Evolutionary conservation across 2,797 vertebrate genomes (phyloP).

Genomic region (Antennarius maculatus): DNA sequence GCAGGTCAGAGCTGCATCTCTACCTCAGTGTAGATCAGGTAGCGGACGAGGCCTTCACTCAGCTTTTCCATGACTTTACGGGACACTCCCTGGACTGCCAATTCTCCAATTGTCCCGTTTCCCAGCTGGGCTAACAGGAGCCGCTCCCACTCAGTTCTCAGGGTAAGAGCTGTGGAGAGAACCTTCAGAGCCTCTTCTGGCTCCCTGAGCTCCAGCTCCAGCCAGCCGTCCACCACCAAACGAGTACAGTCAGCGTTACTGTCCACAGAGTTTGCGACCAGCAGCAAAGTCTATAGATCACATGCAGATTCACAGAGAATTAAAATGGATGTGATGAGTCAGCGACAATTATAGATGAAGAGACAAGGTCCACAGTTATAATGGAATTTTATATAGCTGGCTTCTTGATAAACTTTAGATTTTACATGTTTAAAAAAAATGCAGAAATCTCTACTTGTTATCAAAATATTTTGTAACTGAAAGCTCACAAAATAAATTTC

Average conservation of each 20-base stretch:
- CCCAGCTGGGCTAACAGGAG: conserved; percentile 82
- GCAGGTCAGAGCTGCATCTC: not conserved
- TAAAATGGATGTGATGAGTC: not conserved
- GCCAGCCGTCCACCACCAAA: conserved; percentile 89
- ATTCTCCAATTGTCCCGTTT: conserved; percentile 22
- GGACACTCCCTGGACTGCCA: conserved; percentile 1
- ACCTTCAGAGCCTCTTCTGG: conserved; percentile 69
- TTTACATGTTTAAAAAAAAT: not conserved
- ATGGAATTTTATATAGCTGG: not conserved
- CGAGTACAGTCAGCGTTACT: conserved; percentile 87
- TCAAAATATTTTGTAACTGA: too few species aligned
- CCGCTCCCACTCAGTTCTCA: conserved; percentile 85
- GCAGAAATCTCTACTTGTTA: too few species aligned
- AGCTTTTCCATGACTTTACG: conserved; percentile 72
- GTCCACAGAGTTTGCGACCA: conserved; percentile 87
- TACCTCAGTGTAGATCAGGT: conserved; percentile 88
- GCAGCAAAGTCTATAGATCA: conserved; percentile 82
- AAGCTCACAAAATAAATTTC: too few species aligned
- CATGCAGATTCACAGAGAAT: not conserved
- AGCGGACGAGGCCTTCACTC: conserved; percentile 82
- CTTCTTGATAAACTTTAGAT: not conserved
- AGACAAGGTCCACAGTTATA: not conserved
- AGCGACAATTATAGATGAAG: not conserved
- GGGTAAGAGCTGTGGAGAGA: conserved; percentile 73
- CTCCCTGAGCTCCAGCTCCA: conserved; percentile 83